Evolutionary conservation across 2,797 vertebrate genomes (phyloP).

Genomic region (Eleutherodactylus coqui): DNA sequence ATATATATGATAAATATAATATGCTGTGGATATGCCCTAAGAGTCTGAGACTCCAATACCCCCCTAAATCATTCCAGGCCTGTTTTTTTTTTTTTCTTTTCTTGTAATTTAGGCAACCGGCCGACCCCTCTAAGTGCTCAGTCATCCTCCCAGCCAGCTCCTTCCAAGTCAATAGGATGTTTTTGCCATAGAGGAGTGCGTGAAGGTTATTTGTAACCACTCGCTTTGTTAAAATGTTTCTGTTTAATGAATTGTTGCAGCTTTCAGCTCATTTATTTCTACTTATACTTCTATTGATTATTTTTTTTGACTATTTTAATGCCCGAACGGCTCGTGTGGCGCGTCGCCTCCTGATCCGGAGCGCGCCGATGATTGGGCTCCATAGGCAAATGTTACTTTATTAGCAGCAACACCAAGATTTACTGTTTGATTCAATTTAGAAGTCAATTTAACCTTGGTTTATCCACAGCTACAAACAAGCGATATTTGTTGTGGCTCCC

Average conservation of each 20-base stretch:
- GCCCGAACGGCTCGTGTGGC: neutral
- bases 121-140: too few species aligned
- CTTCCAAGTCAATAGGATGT: slow-evolving; percentile 46
- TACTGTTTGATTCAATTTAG: slow-evolving; percentile 63
- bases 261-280: slow-evolving; percentile 30
- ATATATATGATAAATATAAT: too few species aligned
- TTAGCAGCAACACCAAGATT: slow-evolving; percentile 40
- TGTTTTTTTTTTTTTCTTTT: too few species aligned
- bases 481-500: slow-evolving; percentile 62
- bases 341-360: slow-evolving; percentile 33
- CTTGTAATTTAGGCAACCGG: too few species aligned
- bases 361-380: slow-evolving; percentile 43
- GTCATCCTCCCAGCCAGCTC: neutral
- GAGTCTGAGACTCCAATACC: too few species aligned
- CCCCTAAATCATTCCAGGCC: too few species aligned
- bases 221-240: neutral
- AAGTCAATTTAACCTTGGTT: slow-evolving; percentile 61
- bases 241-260: neutral
- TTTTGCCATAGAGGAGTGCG: slow-evolving; percentile 15
- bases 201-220: slow-evolving; percentile 39
- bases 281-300: slow-evolving; percentile 42
- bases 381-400: slow-evolving; percentile 30
- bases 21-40: too few species aligned
- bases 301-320: slow-evolving; percentile 45
- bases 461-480: slow-evolving; percentile 47